Base-by-base conservation (phyloP, 2,888 invertebrate genomes). In the Archaeoteleia sp. region DNA sequence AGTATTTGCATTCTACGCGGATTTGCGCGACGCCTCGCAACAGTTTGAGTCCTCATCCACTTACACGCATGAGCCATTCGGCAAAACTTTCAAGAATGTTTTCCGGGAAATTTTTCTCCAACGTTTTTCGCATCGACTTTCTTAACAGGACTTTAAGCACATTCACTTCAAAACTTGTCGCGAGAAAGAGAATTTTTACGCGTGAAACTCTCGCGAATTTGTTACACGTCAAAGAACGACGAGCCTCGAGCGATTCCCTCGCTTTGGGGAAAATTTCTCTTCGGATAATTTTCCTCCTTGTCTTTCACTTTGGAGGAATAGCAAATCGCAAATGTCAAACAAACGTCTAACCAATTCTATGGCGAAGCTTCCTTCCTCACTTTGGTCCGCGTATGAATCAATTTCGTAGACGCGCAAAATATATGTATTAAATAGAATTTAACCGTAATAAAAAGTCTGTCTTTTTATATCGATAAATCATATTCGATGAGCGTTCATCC, bases 131-230 rank as follows among this genome's bases (percentile, higher is more conserved):
- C 20, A 14, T 37, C 49, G 40, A 42, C 40, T 42, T 49, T 39
- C 30, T 13, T 49, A 49, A 37, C 49, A 35, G 15, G 39, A 49
- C 39, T 49, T 49, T 37, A 49, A 39, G 37, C 39, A 37, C 37
- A 25, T 49, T 20, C 27, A 29, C 29, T 29, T 37, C 15, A 14
- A 49, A 49, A 49, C 39, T 39, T 27, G 27, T 17, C 27, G 29
- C 10, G 29, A 25, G 13, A 42, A 7, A 45, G 17, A 10, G 37
- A 37, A 49, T 49, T 39, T 29, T 49, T 17, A 17, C 39, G 27
- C 27, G 25, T 37, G 10, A 27, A 49, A 15, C 10, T 27, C 25
- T 23, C 12, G 35, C 7, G 37, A 15, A 49, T 49, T 37, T 29
- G 25, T 5, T 15, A 12, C 9, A 29, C 1, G 37, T 17, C 10